Base-by-base conservation (phyloP, 92 coral and sea anemone species). In the Phenganax subtilis region DNA sequence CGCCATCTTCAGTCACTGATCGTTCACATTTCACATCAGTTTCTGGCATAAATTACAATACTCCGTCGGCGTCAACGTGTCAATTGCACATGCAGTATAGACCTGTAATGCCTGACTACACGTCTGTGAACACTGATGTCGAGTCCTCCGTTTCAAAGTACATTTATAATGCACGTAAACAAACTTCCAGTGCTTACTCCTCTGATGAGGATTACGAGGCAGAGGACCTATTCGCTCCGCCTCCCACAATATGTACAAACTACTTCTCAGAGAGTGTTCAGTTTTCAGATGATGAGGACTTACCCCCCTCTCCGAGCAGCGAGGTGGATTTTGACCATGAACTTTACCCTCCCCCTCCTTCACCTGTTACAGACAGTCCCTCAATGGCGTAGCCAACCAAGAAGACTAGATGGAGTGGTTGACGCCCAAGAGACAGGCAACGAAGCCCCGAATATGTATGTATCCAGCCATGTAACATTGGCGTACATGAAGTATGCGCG, bases 351-450 rank as follows among this genome's bases (percentile, higher is more conserved):
- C 99, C 99, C 12, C 99, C 99, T 30, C 99, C 99, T 29, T 96
- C 99, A 51, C 99, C 99, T 10, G 99, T 96, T 69, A 96, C 99
- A 64, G 99, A 96, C 81, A 91, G 97, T 3, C 99, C 99, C 75
- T 96, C 99, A 20, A 82, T 96, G 85, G 90, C 83, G 62, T 79
- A 64, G 62, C 56, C 28, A 31, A 59, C 12, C 31, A 73, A 54
- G 55, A 25, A 71, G 29, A 73, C 29, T 12, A 17, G n/a, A 31
- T 73, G 1, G 77, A 73, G 44, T 57, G 52, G 6, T 37, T 6
- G 51, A 20, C 77, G 59, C 44, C 65, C 62, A 16, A 16, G 58
- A 53, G 30, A 77, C 82, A 59, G 82, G 82, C n/a, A 62, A 28
- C 82, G 55, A 60, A 17, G 70, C 67, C 10, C 59, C 63, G 12